phyloP scores from a whole-genome alignment of 2,888 invertebrate genomes.

The Heliconius cydno region DNA sequence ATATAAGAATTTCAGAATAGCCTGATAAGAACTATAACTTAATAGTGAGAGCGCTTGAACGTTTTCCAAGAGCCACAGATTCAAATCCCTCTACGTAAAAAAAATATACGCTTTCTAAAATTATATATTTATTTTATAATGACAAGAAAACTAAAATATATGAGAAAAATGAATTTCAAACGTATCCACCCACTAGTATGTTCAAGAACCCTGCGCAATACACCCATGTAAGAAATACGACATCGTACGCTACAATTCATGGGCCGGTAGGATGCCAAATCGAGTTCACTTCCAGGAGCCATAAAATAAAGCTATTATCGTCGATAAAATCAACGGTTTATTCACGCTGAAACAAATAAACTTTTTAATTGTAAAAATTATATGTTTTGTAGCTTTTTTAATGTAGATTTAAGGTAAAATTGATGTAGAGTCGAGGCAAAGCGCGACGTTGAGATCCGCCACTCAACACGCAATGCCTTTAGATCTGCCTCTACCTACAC shows the following conservation, averaged over 20 bases:
- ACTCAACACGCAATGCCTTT: no score
- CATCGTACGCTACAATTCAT: constrained; percentile 35
- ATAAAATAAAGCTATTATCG: constrained; percentile 33
- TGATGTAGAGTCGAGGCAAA: no score
- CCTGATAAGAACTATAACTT: no score
- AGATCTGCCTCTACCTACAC: no score
- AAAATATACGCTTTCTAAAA: not conserved
- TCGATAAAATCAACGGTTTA: constrained; percentile 30
- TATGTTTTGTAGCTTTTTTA: no score
- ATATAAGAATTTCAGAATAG: no score
- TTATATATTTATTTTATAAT: not conserved
- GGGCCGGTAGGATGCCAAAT: constrained; percentile 47
- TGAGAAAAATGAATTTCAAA: constrained; percentile 12
- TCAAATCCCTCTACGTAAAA: no score
- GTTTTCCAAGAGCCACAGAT: no score
- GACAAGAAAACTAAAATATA: not conserved
- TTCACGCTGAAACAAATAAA: not conserved
- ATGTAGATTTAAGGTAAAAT: no score
- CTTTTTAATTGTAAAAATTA: no score
- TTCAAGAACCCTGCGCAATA: constrained; percentile 14
- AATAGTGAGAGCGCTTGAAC: no score
- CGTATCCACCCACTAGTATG: not conserved
- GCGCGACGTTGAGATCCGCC: no score
- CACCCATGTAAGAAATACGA: constrained; percentile 30
- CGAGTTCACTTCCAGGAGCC: constrained; percentile 41